Conservation (phyloP, 2,113 vertebrate genomes). For the Camelus bactrianus region DNA sequence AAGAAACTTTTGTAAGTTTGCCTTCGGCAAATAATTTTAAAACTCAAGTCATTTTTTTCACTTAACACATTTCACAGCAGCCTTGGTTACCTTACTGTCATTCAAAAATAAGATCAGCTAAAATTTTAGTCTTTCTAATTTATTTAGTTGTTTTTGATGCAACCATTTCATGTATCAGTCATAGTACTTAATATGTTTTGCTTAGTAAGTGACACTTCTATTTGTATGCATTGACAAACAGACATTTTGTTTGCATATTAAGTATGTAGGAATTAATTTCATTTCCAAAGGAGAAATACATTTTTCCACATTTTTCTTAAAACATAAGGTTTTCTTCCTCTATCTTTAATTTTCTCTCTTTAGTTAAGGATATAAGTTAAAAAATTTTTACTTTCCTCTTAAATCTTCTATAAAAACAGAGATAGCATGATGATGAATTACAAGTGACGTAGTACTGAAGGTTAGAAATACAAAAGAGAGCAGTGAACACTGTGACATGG, state of each 20-base stretch:
- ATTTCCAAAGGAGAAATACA: neutral
- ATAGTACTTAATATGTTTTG: neutral
- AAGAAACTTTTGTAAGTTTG: neutral
- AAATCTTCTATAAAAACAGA: neutral
- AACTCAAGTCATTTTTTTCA: neutral
- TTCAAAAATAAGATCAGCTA: neutral
- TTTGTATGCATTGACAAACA: neutral
- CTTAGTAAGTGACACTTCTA: neutral
- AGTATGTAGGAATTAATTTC: neutral
- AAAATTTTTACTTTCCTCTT: neutral
- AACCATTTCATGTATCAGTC: neutral
- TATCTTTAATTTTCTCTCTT: neutral
- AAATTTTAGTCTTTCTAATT: neutral
- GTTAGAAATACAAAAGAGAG: neutral
- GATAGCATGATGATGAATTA: neutral
- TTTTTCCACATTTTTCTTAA: neutral
- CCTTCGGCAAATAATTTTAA: neutral
- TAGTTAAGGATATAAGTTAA: neutral
- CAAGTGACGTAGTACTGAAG: neutral
- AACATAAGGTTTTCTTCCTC: neutral
- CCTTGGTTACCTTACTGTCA: neutral
- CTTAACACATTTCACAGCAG: neutral
- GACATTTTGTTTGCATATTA: neutral
- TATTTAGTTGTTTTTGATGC: neutral
- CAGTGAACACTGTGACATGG: rapidly evolving